Conservation (phyloP, 2,888 invertebrate species). For the Cryptocephalus primarius region DNA sequence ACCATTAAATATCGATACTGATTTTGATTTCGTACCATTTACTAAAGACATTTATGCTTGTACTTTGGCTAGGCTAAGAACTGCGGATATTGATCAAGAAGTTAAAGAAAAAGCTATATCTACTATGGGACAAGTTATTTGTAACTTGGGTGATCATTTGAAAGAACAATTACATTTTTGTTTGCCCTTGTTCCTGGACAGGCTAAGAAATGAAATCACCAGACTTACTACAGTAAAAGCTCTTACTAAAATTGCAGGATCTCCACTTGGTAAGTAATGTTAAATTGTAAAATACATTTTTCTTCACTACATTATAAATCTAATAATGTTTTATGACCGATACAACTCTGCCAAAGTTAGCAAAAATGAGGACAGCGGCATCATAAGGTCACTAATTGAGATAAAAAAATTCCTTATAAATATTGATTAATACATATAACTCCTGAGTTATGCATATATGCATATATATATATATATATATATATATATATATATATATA, state of each 20-base stretch:
- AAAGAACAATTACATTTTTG: slow-evolving; percentile 71
- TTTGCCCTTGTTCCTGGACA: slow-evolving; percentile 89
- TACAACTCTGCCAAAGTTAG: too few relatives aligned
- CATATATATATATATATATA: too few relatives aligned
- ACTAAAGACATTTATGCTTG: slow-evolving; percentile 73
- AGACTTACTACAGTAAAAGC: slow-evolving; percentile 93
- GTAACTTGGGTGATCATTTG: slow-evolving; percentile 81
- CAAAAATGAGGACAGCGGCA: too few relatives aligned
- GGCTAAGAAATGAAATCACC: slow-evolving; percentile 94
- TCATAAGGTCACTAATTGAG: too few relatives aligned
- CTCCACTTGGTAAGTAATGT: slow-evolving; percentile 52
- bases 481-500: too few relatives aligned
- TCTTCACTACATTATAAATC: too few relatives aligned
- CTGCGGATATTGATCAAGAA: slow-evolving; percentile 97
- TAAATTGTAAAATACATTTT: too few relatives aligned
- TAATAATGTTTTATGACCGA: too few relatives aligned
- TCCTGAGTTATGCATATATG: too few relatives aligned
- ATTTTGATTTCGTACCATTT: slow-evolving; percentile 66
- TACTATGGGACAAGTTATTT: slow-evolving; percentile 90
- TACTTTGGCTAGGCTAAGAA: slow-evolving; percentile 74
- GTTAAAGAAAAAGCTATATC: slow-evolving; percentile 97
- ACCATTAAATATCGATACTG: slow-evolving; percentile 54
- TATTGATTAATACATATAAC: too few relatives aligned
- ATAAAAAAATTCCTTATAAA: too few relatives aligned
- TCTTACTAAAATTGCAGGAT: slow-evolving; percentile 85